Evolutionary conservation across 2,888 invertebrate genomes (phyloP), one percentile per base, ranked within the genome.

Genomic region (Netelia virgata): DNA sequence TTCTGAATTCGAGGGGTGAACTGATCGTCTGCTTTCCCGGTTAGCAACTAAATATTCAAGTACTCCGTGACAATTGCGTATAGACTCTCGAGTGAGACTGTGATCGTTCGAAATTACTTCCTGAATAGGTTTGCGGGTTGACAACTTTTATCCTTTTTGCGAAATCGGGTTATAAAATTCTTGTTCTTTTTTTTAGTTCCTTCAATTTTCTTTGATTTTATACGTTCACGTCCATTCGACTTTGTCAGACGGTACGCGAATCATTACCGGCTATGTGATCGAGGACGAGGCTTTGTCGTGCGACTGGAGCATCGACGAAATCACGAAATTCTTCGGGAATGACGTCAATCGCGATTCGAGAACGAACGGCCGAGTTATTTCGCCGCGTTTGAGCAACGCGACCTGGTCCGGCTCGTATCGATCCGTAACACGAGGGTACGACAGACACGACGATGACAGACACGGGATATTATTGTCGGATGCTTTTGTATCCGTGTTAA

Each of bases 221-320:
- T 28, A 36, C 36, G 36, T 36, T 36, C 8, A 6, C 9, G 16
- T 69, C n/a, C 8, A 11, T 47, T 11, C 20, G 18, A 84, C 57
- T 72, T 43, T 8, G 14, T 72, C 69, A 92, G 92, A 93, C 66
- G 92, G 91, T 16, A 92, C 92, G 28, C 88, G 91, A 43, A 93
- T 92, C 50, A 90, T 88, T 20, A 91, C 89, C 0, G 85, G 88
- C 36, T 90, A 88, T 76, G 75, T 80, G 20, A 87, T 92, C 68
- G 93, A 92, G 72, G 85, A 89, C 8, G 87, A 90, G 9, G 87
- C 89, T 10, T 73, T 90, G 55, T 83, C 73, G 23, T 90, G 91
- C 81, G 91, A 93, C 41, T 92, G 92, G 91, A 88, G 89, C n/a
- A 87, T 88, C 0, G 90, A 91, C 14, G 92, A 92, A 70, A 85